Percentiles rank a stretch among this genome's conserved stretches.
Conservation (phyloP, 2,888 invertebrate genomes). For the Acleris laterana region DNA sequence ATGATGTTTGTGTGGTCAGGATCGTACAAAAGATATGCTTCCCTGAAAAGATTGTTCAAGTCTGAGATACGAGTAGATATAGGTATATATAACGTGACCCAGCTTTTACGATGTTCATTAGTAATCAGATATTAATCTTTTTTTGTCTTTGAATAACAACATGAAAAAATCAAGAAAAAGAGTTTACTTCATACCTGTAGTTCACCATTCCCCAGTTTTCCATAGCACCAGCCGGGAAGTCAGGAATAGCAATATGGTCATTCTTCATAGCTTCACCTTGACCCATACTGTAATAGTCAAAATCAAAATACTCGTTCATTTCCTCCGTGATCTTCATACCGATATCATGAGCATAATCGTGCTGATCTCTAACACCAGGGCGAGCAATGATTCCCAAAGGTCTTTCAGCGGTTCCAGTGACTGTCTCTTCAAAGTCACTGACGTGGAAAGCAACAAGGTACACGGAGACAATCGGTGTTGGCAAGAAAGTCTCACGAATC, state of each 20-base stretch:
- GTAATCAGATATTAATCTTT: neutral
- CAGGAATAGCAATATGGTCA: slow-evolving; percentile 91
- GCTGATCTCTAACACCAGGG: slow-evolving; percentile 65
- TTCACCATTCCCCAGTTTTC: slow-evolving; percentile 94
- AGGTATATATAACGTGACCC: no score
- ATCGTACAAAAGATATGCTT: slow-evolving; percentile 79
- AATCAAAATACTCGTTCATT: slow-evolving; percentile 84
- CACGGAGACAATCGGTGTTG: slow-evolving; percentile 89
- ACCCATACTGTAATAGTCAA: slow-evolving; percentile 83
- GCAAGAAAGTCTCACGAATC: slow-evolving; percentile 74
- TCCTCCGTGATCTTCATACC: slow-evolving; percentile 75
- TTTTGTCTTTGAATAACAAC: neutral
- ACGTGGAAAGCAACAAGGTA: slow-evolving; percentile 94
- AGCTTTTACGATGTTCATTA: no score
- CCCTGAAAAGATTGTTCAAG: slow-evolving; percentile 54
- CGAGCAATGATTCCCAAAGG: slow-evolving; percentile 74
- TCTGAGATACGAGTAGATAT: no score
- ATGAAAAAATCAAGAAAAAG: neutral
- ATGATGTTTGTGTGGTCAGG: slow-evolving; percentile 65
- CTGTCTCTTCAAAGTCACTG: slow-evolving; percentile 86
- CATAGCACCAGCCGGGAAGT: slow-evolving; percentile 92
- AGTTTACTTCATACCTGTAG: slow-evolving; percentile 81
- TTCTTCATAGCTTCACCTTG: slow-evolving; percentile 75
- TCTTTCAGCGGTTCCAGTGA: slow-evolving; percentile 51
- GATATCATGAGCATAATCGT: slow-evolving; percentile 73